phyloP scores from a whole-genome alignment of 2,797 vertebrate species.

The Fistularia commersonii region DNA sequence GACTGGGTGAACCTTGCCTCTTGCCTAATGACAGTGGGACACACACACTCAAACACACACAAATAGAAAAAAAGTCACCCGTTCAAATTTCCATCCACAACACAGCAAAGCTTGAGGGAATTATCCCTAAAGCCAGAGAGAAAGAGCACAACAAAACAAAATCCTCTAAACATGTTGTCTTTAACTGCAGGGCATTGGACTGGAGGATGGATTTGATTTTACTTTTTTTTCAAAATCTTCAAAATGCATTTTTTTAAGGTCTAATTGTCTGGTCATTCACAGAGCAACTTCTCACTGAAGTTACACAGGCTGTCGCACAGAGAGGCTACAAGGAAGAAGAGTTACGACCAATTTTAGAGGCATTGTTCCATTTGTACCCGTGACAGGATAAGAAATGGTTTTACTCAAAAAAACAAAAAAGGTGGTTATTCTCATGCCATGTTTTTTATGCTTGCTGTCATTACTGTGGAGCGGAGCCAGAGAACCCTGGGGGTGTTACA shows the following conservation, averaged over 20 bases:
- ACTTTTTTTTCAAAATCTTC: constrained; percentile 45
- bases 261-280: constrained; percentile 49
- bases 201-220: constrained; percentile 47
- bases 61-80: too few relatives aligned
- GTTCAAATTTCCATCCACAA: constrained; percentile 45
- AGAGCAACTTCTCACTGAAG: constrained; percentile 42
- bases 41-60: too few relatives aligned
- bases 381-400: constrained; percentile 17
- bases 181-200: constrained; percentile 62
- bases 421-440: neutral
- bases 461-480: neutral
- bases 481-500: neutral
- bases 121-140: constrained; percentile 72
- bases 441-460: neutral
- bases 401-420: neutral
- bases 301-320: constrained; percentile 43
- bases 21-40: too few relatives aligned
- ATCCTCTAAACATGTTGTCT: constrained; percentile 66
- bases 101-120: constrained; percentile 60
- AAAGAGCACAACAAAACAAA: constrained; percentile 78
- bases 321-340: constrained; percentile 30
- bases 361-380: constrained; percentile 28
- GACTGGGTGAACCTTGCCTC: too few relatives aligned
- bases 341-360: constrained; percentile 20
- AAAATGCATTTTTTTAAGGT: constrained; percentile 66